Evolutionary conservation across 2,113 vertebrate species (phyloP).

Genomic region (Sitta europaea): DNA sequence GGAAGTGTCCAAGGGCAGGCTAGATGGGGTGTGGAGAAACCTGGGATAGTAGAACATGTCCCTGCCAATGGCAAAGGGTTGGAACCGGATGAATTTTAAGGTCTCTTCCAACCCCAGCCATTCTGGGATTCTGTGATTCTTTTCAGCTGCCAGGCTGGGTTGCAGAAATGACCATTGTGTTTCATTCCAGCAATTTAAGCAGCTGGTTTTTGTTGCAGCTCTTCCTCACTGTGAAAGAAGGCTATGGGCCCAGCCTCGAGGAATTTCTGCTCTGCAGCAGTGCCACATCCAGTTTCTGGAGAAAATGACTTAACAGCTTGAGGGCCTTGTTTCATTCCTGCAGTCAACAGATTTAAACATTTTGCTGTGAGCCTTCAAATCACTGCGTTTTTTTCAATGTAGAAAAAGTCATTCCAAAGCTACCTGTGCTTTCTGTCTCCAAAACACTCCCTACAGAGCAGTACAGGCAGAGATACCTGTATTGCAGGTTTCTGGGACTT

Average conservation of each 20-base stretch:
- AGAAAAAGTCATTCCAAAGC: not conserved
- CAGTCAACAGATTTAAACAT: not conserved
- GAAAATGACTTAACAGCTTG: not conserved
- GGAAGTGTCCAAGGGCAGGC: not conserved
- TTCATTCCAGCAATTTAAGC: not conserved
- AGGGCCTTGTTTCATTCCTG: not conserved
- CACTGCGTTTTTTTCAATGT: accelerated
- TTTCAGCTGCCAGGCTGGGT: not conserved
- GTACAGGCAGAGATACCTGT: conserved; percentile 29
- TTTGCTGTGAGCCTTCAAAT: not conserved
- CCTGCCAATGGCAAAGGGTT: not conserved
- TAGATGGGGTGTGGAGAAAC: not conserved
- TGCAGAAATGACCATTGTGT: not conserved
- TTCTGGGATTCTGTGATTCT: not conserved
- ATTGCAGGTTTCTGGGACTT: conserved; percentile 40
- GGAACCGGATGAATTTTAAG: not conserved
- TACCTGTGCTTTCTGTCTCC: not conserved
- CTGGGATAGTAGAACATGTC: not conserved
- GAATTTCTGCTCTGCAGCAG: not conserved
- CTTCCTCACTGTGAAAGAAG: accelerated
- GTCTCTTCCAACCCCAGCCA: not conserved
- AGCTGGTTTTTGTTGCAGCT: not conserved
- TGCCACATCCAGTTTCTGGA: not conserved
- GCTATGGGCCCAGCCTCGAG: accelerated
- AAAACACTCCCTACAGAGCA: conserved; percentile 2